Evolutionary conservation across 2,888 invertebrate species (phyloP), one percentile per base, ranked within the genome.

Genomic region (Ormyrus thymus): DNA sequence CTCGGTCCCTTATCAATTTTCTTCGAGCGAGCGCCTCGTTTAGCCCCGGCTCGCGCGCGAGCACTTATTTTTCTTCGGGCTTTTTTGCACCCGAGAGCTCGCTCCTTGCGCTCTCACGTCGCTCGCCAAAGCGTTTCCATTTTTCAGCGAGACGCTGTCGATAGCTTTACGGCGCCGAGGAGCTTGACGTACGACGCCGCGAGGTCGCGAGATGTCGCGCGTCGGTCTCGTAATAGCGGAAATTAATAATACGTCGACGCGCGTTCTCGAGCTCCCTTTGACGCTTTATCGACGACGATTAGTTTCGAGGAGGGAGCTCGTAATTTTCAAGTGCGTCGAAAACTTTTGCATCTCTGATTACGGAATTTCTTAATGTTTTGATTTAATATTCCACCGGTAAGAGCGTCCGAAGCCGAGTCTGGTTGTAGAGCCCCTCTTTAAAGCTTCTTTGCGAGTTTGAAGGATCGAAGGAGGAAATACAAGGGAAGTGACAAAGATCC

Each of bases 401-500:
- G 56, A 13, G 15, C 48, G 46, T 56, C 48, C n/a, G 9, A 15
- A 53, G 53, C 62, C 13, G 53, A 13, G 43, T 43, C 13, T 11
- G 55, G 15, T 10, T 53, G 11, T 8, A 11, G 56, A 1, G 56
- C 7, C 45, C 48, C 58, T 13, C 15, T 48, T 48, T n/a, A 55
- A 73, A 73, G 68, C 66, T 72, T 45, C 77, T 61, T 66, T 53
- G 43, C 29, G 48, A 73, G 73, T 73, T 68, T 76, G 73, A 80
- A 73, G 64, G 68, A 69, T 80, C 64, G 73, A 73, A 69, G 69
- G 65, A 56, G 59, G 2, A 13, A 78, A 69, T 64, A 68, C 65
- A 53, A 74, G 65, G 76, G 76, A 70, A 73, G 79, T 68, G 75
- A 75, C 75, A 70, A 81, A 78, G 74, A 80, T 80, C 75, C 80